phyloP scores from a whole-genome alignment of 2,888 invertebrate species.

The Acleris holmiana region DNA sequence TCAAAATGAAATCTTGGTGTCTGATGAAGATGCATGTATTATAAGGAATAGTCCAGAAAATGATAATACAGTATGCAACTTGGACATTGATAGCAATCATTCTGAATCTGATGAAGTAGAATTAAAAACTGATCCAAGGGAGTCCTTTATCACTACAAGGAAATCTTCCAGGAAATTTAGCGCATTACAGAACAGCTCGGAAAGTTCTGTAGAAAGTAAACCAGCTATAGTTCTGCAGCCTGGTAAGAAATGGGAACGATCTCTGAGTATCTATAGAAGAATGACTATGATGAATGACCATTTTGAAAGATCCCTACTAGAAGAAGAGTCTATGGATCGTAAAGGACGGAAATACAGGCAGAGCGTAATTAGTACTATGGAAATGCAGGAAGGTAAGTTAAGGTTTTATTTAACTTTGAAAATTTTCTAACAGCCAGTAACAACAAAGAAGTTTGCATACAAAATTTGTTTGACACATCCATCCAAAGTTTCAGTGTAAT shows the following conservation, averaged over 20 bases:
- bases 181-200: conserved; percentile 32
- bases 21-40: conserved; percentile 12
- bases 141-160: conserved; percentile 44
- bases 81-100: conserved; percentile 5
- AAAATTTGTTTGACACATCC: conserved; percentile 62
- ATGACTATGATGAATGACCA: conserved; percentile 72
- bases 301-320: conserved; percentile 68
- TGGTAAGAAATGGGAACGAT: conserved; percentile 88
- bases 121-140: conserved; percentile 18
- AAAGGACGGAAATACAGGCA: conserved; percentile 84
- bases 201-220: conserved; percentile 47
- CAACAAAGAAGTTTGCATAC: conserved; percentile 37
- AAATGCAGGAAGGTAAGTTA: conserved; percentile 79
- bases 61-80: conserved; percentile 3
- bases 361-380: conserved; percentile 80
- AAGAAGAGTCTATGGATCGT: conserved; percentile 63
- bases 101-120: conserved; percentile 20
- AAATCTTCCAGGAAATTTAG: conserved; percentile 46
- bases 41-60: not conserved
- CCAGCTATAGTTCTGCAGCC: conserved; percentile 81
- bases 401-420: conserved; percentile 27
- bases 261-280: conserved; percentile 84
- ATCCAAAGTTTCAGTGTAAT: conserved; percentile 82
- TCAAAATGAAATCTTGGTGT: conserved; percentile 23
- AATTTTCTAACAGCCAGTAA: conserved; percentile 40